Evolutionary conservation across 92 coral and sea anemone species (phyloP).

Genomic region (Siderastrea siderea): DNA sequence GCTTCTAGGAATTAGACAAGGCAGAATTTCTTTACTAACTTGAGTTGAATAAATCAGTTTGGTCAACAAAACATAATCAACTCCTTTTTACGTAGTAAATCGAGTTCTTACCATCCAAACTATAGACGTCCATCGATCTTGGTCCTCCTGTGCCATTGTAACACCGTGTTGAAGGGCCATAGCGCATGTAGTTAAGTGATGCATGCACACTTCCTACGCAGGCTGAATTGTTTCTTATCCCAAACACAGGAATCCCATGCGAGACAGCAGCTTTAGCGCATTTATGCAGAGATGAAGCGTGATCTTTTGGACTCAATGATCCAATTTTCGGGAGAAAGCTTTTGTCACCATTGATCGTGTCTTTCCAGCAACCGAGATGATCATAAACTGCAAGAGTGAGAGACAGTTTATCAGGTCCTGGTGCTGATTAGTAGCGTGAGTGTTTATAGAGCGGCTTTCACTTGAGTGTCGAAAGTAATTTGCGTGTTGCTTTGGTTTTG

Average conservation of each 20-base stretch:
- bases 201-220: slow-evolving; percentile 73
- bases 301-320: slow-evolving; percentile 5
- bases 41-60: no score
- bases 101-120: slow-evolving; percentile 63
- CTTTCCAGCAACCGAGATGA: slow-evolving; percentile 77
- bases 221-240: slow-evolving; percentile 43
- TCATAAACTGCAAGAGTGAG: slow-evolving; percentile 28
- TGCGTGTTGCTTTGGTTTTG: no score
- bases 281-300: neutral
- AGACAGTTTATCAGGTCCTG: neutral
- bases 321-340: slow-evolving; percentile 30
- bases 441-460: no score
- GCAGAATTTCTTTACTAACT: no score
- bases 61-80: neutral
- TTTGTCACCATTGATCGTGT: neutral
- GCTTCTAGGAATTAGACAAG: no score
- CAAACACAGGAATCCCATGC: slow-evolving; percentile 65
- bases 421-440: no score
- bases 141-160: slow-evolving; percentile 77
- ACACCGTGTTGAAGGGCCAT: slow-evolving; percentile 65
- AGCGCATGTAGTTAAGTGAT: slow-evolving; percentile 59
- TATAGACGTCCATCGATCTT: slow-evolving; percentile 62
- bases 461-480: no score
- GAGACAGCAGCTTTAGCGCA: slow-evolving; percentile 57
- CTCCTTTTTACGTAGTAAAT: neutral